Percentiles rank a stretch among this genome's conserved stretches.
phyloP scores from a whole-genome alignment of 2,797 vertebrate species.

The Chiropotes sagulatus region DNA sequence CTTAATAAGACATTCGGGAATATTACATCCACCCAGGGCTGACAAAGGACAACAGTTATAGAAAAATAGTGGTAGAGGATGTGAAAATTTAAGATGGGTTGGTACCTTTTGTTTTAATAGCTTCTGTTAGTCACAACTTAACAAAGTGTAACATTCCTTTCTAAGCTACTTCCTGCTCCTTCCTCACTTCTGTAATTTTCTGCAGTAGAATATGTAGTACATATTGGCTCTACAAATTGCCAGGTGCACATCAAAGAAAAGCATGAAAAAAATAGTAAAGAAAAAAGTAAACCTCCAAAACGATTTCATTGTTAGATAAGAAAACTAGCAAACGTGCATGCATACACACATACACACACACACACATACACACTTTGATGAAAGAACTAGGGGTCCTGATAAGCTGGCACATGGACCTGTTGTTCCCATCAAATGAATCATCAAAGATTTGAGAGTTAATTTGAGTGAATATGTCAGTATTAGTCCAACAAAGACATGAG shows the following conservation, averaged over 20 bases:
- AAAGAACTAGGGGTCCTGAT: background rate
- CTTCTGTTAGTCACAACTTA: background rate
- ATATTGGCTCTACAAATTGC: background rate
- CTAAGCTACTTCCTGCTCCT: background rate
- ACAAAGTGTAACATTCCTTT: background rate
- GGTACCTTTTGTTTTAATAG: background rate
- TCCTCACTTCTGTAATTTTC: background rate
- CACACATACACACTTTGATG: background rate
- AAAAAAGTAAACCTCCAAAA: background rate
- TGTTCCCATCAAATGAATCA: background rate
- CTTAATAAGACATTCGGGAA: background rate
- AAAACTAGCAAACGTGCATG: background rate
- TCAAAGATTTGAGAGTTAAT: background rate
- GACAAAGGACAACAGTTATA: background rate
- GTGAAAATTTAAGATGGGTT: background rate
- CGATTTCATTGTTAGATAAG: background rate
- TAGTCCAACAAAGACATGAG: background rate
- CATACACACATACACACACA: background rate
- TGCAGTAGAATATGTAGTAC: background rate
- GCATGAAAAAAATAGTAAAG: background rate
- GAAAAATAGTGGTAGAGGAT: background rate
- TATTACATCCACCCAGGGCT: background rate
- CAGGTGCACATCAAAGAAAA: background rate
- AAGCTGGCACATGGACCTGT: background rate
- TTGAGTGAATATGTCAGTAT: background rate